Conservation (phyloP, 2,888 invertebrate species). For the Trissoscelio sp. region DNA sequence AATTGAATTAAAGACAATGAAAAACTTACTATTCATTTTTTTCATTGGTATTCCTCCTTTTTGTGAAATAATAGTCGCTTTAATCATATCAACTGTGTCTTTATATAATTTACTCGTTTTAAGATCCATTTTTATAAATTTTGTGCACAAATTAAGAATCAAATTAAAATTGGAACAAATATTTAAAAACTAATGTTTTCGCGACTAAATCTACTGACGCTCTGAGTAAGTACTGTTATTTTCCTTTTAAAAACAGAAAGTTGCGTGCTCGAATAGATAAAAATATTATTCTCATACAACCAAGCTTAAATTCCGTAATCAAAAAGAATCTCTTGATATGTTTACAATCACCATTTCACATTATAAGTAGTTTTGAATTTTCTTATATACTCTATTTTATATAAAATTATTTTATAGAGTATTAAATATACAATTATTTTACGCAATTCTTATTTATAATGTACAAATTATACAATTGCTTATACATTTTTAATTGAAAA, state of each 20-base stretch:
- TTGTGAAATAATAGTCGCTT: conserved; percentile 26
- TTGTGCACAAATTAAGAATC: background rate
- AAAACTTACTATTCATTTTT: conserved; percentile 42
- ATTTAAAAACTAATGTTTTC: conserved; percentile 4
- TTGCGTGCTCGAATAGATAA: background rate
- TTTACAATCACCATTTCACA: too few relatives aligned
- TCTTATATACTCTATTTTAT: too few relatives aligned
- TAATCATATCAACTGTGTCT: background rate
- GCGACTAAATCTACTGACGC: background rate
- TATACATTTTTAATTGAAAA: too few relatives aligned
- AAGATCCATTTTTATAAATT: background rate
- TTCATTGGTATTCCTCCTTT: conserved; percentile 28
- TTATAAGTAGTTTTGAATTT: too few relatives aligned
- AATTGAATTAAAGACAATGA: too few relatives aligned
- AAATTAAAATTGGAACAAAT: background rate
- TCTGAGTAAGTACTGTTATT: background rate
- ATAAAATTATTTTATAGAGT: too few relatives aligned
- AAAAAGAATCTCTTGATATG: too few relatives aligned
- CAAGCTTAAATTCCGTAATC: too few relatives aligned
- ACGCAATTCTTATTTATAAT: too few relatives aligned
- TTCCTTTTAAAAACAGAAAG: background rate
- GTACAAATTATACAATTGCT: too few relatives aligned
- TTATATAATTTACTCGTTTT: background rate
- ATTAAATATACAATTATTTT: too few relatives aligned
- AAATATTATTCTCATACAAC: too few relatives aligned